These are phyloP conservation scores for Calliphora vicina DNA, from an alignment of 1,140 invertebrate genomes.

Conservation along the genomic window DNA sequence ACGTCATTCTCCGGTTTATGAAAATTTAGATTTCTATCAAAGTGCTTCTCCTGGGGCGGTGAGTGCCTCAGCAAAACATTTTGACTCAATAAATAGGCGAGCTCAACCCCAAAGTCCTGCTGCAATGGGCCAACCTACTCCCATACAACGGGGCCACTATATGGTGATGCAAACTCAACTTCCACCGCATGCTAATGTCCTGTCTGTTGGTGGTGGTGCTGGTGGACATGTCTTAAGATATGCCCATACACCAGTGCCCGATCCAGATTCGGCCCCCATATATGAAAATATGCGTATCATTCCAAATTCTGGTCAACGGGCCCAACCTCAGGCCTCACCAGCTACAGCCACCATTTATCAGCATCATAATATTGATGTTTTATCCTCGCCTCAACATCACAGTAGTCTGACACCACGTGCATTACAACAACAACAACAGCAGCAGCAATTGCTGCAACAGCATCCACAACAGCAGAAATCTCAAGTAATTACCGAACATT, in stretches of 20 bases:
- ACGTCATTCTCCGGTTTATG: constrained; percentile 72
- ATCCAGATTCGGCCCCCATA: constrained; percentile 65
- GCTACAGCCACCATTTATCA: constrained; percentile 60
- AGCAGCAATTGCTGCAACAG: neutral
- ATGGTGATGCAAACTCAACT: constrained; percentile 37
- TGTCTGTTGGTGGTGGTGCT: constrained; percentile 18
- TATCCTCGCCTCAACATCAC: constrained; percentile 40
- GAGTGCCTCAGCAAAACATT: constrained; percentile 63
- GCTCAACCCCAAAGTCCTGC: constrained; percentile 64
- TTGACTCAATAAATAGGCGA: constrained; percentile 58
- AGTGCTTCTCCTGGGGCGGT: neutral
- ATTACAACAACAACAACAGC: constrained; percentile 36
- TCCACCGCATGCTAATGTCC: neutral
- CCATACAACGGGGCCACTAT: constrained; percentile 45
- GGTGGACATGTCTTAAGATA: constrained; percentile 44
- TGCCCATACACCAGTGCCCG: constrained; percentile 60
- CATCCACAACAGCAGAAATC: neutral
- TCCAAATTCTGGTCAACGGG: constrained; percentile 64
- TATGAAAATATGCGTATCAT: constrained; percentile 74
- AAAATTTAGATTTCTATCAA: constrained; percentile 78
- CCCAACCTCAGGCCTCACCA: constrained; percentile 60
- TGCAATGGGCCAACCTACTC: constrained; percentile 45
- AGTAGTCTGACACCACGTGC: constrained; percentile 44
- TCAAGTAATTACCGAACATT: constrained; percentile 36
- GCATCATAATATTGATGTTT: constrained; percentile 41